A percentile compares a stretch with the other conserved stretches of the same genome.
Evolutionary conservation across 2,888 invertebrate species (phyloP).

Genomic region (Dinocampus coccinellae): DNA sequence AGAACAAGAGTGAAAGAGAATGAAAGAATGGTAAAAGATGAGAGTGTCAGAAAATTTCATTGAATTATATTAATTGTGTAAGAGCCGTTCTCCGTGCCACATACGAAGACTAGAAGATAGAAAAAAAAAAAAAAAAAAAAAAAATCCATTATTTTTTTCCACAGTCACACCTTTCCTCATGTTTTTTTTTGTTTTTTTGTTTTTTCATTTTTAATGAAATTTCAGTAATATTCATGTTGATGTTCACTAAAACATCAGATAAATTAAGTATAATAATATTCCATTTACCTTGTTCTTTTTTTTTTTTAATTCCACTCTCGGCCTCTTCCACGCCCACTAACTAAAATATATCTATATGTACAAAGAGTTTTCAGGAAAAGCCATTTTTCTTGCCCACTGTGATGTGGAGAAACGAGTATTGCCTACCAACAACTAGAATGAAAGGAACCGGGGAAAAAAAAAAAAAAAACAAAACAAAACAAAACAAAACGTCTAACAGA

Average conservation of each 20-base stretch:
- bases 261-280: not conserved
- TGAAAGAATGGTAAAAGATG: not conserved
- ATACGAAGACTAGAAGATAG: no score
- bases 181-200: not conserved
- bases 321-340: not conserved
- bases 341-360: not conserved
- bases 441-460: not conserved
- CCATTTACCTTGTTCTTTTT: not conserved
- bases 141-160: no score
- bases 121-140: no score
- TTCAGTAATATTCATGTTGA: not conserved
- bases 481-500: not conserved
- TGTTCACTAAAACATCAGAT: not conserved
- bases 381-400: conserved; percentile 4
- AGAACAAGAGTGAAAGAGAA: not conserved
- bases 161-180: not conserved
- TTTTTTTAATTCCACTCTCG: not conserved
- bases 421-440: not conserved
- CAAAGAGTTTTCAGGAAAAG: conserved; percentile 5
- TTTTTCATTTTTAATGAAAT: not conserved
- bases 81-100: no score
- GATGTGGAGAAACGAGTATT: conserved; percentile 4
- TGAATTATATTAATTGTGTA: not conserved
- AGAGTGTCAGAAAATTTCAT: not conserved
- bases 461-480: not conserved